These are phyloP conservation scores for Cryptoprocta ferox DNA, from an alignment of 2,797 vertebrate species.

Conservation along the genomic window DNA sequence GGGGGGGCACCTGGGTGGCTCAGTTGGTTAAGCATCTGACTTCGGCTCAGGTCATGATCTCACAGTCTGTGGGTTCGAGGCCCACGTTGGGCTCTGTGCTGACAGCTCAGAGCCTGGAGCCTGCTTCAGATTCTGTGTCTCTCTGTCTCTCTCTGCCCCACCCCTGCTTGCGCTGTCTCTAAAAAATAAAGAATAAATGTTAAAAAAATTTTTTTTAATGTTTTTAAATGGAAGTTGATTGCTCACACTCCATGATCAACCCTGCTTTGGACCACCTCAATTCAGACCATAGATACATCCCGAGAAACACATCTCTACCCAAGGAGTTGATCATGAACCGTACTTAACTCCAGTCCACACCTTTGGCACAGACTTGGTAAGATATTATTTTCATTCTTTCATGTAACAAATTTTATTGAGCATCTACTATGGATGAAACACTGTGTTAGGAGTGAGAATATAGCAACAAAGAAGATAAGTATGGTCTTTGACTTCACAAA, in stretches of 20 bases:
- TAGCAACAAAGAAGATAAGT: background rate
- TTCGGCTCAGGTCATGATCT: no score
- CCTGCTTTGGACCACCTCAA: background rate
- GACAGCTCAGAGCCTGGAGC: no score
- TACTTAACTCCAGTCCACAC: background rate
- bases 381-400: background rate
- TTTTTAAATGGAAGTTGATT: no score
- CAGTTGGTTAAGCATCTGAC: no score
- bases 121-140: no score
- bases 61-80: no score
- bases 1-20: no score
- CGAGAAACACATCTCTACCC: background rate
- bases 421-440: background rate
- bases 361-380: slow-evolving; percentile 16
- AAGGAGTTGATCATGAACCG: background rate
- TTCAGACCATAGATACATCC: background rate
- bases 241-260: background rate
- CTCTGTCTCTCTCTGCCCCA: no score
- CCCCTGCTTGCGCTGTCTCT: no score
- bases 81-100: no score
- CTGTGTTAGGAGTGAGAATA: background rate
- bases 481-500: background rate
- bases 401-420: background rate
- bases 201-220: no score
- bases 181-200: no score